Base-by-base conservation (phyloP, 2,888 invertebrate species). In the Oegoconia quadripuncta region DNA sequence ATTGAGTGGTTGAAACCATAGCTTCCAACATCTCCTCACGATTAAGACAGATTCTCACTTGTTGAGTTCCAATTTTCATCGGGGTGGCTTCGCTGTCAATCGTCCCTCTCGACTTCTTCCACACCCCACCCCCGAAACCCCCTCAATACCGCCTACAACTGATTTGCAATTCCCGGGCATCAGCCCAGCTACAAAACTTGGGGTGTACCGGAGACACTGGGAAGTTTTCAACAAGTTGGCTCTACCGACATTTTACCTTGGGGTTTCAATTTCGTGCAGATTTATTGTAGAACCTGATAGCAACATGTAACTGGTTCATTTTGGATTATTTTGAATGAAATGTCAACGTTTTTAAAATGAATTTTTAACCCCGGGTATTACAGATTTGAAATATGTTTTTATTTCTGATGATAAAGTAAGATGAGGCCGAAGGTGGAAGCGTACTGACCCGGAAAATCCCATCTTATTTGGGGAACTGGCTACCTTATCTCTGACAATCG, bases 121-220 rank as follows among this genome's bases (percentile, higher is more conserved):
- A 38, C 42, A 22, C 41, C 5, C 39, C 30, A 29, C 41, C 41
- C 22, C 32, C 15, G 13, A 11, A 29, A 23, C 26, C 45, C 42
- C 20, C 35, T 39, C 39, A 45, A 45, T 22, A 50, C 54, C 36
- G n/a, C 52, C 48, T 41, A 30, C 45, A 55, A 52, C 64, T 74
- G 68, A 75, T 75, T 74, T 73, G 62, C 70, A 68, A 73, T 69
- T 63, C 69, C 64, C 60, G 53, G 47, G 50, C 12, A 9, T n/a
- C 6, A n/a, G 13, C 13, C 47, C 48, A 48, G 39, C 41, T 44
- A 48, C 43, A 37, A 37, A 35, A 35, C 27, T 35, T 27, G 7
- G n/a, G 36, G 8, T 34, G 8, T 30, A n/a, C 34, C 18, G 13
- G n/a, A 29, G 22, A 22, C 29, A 29, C 12, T 12, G 22, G 22